Evolutionary conservation across 1,140 invertebrate genomes (phyloP), one percentile per base, ranked within the genome.

Genomic region (Caenorhabditis tropicalis): DNA sequence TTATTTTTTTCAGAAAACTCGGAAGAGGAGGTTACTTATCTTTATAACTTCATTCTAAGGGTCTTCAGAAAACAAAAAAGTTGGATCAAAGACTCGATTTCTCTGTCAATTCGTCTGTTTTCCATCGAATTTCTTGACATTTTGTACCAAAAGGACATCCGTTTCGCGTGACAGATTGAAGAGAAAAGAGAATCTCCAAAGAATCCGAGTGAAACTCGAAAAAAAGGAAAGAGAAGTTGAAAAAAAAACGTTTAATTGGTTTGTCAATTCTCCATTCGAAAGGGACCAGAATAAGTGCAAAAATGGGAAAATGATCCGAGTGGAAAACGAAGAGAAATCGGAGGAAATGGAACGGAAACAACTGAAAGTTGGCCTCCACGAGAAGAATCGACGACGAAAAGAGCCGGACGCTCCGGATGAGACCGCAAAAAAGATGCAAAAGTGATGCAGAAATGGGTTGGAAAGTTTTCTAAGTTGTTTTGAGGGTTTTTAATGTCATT

Each of bases 301-400:
- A 21, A 46, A 21, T 21, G 65, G 15, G n/a, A 31, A 46, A 46
- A 29, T n/a, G 65, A 46, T 74, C n/a, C 24, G 10, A 43, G 36
- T 43, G 24, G 29, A 74, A 9, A 24, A 15, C 21, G 33, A 46
- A 74, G 53, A 74, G 43, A 46, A 10, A 74, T 74, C 65, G 36
- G 21, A 74, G 65, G 65, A 74, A 74, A 74, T 74, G 65, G 65
- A 74, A 74, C 65, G 65, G 65, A 74, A 65, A 65, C 58, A 36
- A 43, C 6, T 43, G 43, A 36, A 24, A 74, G 65, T 56, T n/a
- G n/a, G 53, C 53, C 24, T 15, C 5, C 9, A 74, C 43, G n/a
- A 36, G 58, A 33, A 9, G 29, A 65, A 29, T n/a, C 21, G 12
- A n/a, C 31, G 31, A n/a, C 36, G n/a, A n/a, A n/a, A n/a, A n/a